Base-by-base conservation (phyloP, 2,113 vertebrate species). In the Chrysemys picta region DNA sequence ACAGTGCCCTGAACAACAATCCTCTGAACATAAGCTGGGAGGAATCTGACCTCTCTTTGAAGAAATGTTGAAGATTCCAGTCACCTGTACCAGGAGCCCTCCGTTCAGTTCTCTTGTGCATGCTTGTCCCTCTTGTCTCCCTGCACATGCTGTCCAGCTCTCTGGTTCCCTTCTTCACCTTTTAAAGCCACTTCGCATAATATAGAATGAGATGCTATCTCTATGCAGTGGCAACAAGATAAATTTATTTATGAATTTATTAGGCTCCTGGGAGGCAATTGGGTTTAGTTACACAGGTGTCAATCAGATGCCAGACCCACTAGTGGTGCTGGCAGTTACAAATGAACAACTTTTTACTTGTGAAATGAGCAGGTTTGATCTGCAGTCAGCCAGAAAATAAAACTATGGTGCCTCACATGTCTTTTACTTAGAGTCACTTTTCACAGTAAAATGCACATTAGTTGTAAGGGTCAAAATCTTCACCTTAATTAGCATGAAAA, bases 41-140 rank as follows among this genome's bases (percentile, higher is more conserved):
- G 54, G 53, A 35, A 4, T 0, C 1, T 0, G 1, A 56, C 13
- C 1, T 1, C 5, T 45, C 31, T 27, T 75, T 35, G 84, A 65
- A 21, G 52, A 49, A 50, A 42, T 2, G 82, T 65, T 78, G 88
- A 56, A 35, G 62, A 85, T 10, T 3, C 47, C 65, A 9, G 7
- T 4, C 0, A 1, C 50, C n/a, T 2, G 80, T 21, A 0, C 75
- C 13, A 0, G 0, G 65, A 82, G 80, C 80, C 53, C 65, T 69
- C 52, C 17, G 76, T 21, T 84, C 84, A 53, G 78, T 91, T 93
- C 93, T 84, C 76, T 86, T 85, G 65, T 86, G 10, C 22, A 21
- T 25, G 22, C 10, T 25, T 25, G 22, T 91, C 84, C 76, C 90
- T 56, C 83, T 86, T 75, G 80, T 38, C 76, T 49, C 76, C 27